Base-by-base conservation (phyloP, 2,888 invertebrate genomes). In the Oscheius myriophilus region DNA sequence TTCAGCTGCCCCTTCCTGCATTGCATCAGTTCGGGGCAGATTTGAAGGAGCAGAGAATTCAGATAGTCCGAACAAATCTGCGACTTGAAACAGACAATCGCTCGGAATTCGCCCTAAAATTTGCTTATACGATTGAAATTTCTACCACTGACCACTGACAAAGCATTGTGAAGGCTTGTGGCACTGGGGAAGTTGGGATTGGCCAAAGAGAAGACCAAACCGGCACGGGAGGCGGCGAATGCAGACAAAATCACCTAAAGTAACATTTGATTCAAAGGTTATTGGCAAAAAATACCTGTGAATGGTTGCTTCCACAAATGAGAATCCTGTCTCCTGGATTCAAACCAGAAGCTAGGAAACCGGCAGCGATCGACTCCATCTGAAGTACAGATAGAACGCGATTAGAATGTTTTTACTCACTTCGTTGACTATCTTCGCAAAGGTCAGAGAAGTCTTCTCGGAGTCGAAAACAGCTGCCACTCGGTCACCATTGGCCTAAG, bases 241-340 rank as follows among this genome's bases (percentile, higher is more conserved):
- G 82, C 81, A 14, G 79, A 68, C 1, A 84, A 41, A 65, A 84
- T 67, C 9, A 84, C 78, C 75, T 77, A 49, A 39, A 61, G 26
- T 2, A 3, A 33, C 33, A 33, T 33, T 33, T 4, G 11, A 65
- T 16, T 43, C 4, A 14, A 14, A n/a, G 6, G 14, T 41, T 33
- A n/a, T 42, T 43, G 14, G 16, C 6, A 16, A 21, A 6, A 33
- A 18, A 3, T n/a, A 71, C 76, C 67, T 82, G 80, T 11, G 77
- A 76, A 41, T 86, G 84, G 82, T 89, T 89, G 39, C 88, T 87
- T 23, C 88, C 87, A 86, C 88, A 88, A 14, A 89, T 87, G 0
- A 88, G 87, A 18, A 89, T 85, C 26, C 88, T 75, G 70, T 89
- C 89, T 18, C 88, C 88, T 58, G 82, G 84, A 67, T 84, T 76